phyloP scores from a whole-genome alignment of 2,797 vertebrate species.

The Gymnodraco acuticeps region DNA sequence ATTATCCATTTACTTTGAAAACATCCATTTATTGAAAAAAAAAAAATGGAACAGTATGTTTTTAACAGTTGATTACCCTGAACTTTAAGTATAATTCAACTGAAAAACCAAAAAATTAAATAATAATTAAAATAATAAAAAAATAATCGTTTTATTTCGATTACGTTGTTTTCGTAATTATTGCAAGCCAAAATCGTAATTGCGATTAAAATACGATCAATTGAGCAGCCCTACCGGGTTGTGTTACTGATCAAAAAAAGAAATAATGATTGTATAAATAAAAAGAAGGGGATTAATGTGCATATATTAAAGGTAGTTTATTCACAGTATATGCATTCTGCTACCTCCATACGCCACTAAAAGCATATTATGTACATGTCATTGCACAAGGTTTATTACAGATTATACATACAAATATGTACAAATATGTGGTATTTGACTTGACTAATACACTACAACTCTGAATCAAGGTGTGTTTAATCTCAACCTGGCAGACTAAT shows the following conservation, averaged over 20 bases:
- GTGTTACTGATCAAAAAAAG: background rate
- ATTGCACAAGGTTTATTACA: background rate
- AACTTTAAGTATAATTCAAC: too few species aligned
- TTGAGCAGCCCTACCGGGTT: background rate
- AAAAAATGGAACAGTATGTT: too few species aligned
- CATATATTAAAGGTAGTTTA: background rate
- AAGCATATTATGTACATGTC: background rate
- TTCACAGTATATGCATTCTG: background rate
- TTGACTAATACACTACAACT: background rate
- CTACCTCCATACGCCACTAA: background rate
- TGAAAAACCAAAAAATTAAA: too few species aligned
- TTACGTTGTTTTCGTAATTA: too few species aligned
- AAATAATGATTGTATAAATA: background rate
- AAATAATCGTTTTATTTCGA: too few species aligned
- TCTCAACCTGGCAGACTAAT: constrained; percentile 6
- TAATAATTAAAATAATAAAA: too few species aligned
- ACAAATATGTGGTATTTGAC: background rate
- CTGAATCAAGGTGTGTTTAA: constrained; percentile 1
- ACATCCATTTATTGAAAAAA: too few species aligned
- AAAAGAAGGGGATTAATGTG: background rate
- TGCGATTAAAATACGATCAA: too few species aligned
- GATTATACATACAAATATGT: background rate
- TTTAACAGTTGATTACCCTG: too few species aligned
- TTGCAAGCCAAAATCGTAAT: too few species aligned
- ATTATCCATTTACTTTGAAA: too few species aligned